These are phyloP conservation scores for Clarias laeviceps DNA, from an alignment of 2,797 vertebrate genomes.

Conservation along the genomic window DNA sequence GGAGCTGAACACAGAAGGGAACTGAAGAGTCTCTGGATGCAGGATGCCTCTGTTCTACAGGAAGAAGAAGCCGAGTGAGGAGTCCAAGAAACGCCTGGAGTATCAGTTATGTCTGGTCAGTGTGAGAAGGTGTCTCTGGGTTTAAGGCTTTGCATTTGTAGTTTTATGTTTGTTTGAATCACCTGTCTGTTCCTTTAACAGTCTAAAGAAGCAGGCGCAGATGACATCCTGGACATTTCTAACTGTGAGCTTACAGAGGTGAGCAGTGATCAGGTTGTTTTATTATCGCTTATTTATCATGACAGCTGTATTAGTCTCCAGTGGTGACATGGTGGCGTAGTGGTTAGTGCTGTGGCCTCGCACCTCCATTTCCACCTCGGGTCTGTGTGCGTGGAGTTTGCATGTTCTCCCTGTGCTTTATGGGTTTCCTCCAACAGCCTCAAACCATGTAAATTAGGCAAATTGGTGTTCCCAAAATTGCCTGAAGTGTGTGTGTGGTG, in stretches of 20 bases:
- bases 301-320: background rate
- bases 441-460: too few relatives aligned
- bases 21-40: constrained; percentile 16
- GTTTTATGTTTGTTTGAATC: background rate
- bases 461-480: too few relatives aligned
- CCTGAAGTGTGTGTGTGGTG: too few relatives aligned
- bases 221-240: constrained; percentile 91
- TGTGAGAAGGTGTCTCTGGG: background rate
- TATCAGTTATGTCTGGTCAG: constrained; percentile 91
- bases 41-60: constrained; percentile 89
- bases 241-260: constrained; percentile 91
- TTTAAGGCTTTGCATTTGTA: background rate
- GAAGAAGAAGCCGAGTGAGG: constrained; percentile 87
- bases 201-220: constrained; percentile 93
- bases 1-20: background rate
- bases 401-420: too few relatives aligned
- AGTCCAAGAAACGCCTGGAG: constrained; percentile 87
- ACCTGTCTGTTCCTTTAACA: constrained; percentile 59
- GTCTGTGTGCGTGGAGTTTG: too few relatives aligned
- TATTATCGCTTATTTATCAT: background rate
- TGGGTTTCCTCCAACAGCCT: too few relatives aligned
- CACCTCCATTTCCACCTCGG: too few relatives aligned
- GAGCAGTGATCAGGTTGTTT: constrained; percentile 48
- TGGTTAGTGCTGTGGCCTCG: too few relatives aligned
- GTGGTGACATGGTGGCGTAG: too few relatives aligned